These are phyloP conservation scores for Gymnopithys bicolor DNA, from an alignment of 2,797 vertebrate genomes.

Conservation along the genomic window DNA sequence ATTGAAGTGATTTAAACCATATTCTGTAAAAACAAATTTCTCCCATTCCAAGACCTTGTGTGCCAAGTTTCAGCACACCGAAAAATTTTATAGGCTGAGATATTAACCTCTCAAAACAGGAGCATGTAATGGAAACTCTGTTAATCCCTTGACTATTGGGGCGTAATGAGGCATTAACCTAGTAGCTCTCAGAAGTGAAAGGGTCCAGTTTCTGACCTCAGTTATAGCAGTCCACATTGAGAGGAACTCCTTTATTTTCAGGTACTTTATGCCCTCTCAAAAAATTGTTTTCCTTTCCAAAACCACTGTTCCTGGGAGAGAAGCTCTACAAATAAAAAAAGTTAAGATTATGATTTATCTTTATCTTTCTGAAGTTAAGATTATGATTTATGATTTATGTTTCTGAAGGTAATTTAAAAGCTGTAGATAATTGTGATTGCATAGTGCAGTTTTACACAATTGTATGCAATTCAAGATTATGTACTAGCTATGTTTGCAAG, in stretches of 20 bases:
- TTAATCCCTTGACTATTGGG: constrained; percentile 34
- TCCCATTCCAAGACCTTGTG: not conserved
- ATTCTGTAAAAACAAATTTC: constrained; percentile 70
- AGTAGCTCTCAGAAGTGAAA: constrained; percentile 14
- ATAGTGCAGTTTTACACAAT: not conserved
- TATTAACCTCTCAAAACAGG: constrained; percentile 70
- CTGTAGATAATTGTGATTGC: constrained; percentile 1
- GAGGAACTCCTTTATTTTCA: constrained; percentile 37
- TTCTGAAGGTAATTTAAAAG: constrained; percentile 35
- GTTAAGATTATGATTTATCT: too few relatives aligned
- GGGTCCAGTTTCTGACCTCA: constrained; percentile 24
- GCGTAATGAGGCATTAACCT: not conserved
- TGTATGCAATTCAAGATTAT: not conserved
- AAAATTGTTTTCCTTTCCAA: constrained; percentile 31
- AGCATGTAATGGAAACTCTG: constrained; percentile 50
- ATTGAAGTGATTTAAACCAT: constrained; percentile 71
- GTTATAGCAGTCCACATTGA: not conserved
- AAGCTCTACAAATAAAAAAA: constrained; percentile 28
- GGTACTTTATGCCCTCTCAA: not conserved
- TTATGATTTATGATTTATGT: not conserved
- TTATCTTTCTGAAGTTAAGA: too few relatives aligned
- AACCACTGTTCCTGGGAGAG: not conserved
- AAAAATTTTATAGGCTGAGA: constrained; percentile 67
- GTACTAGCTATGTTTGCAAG: constrained; percentile 29
- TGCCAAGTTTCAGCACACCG: constrained; percentile 67